Conservation (phyloP, 2,797 vertebrate genomes). For the Linurgus olivaceus region DNA sequence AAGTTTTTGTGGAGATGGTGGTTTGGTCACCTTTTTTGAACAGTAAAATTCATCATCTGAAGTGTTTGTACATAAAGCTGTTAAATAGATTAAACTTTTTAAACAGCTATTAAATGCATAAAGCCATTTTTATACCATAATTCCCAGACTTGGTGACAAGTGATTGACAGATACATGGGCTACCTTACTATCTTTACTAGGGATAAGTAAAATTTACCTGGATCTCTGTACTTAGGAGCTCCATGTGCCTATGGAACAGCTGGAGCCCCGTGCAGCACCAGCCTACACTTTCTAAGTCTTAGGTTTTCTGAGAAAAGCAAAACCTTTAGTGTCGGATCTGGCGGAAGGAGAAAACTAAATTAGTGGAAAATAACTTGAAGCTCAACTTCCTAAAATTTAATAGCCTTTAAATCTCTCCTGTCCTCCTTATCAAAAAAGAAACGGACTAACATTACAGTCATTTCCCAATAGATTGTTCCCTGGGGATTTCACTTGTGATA, state of each 20-base stretch:
- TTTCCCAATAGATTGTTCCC: neutral
- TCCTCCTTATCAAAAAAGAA: neutral
- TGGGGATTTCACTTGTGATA: neutral
- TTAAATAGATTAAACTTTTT: neutral
- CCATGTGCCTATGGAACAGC: neutral
- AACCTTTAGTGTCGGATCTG: neutral
- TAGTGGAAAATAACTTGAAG: neutral
- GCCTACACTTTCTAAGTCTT: neutral
- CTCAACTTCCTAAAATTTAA: neutral
- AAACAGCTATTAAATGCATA: neutral
- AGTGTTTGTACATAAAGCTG: neutral
- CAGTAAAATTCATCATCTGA: neutral
- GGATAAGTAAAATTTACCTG: neutral
- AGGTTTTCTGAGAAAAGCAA: neutral
- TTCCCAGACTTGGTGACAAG: neutral
- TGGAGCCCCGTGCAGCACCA: neutral
- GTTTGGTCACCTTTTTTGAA: neutral
- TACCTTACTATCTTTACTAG: neutral
- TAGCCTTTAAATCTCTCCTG: neutral
- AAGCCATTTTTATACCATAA: neutral
- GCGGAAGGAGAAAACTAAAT: neutral
- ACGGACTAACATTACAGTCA: neutral
- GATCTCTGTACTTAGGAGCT: rapidly evolving
- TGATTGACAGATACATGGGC: neutral
- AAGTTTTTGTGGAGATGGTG: neutral